phyloP scores from a whole-genome alignment of 2,797 vertebrate species.

The Coregonus suidteri region DNA sequence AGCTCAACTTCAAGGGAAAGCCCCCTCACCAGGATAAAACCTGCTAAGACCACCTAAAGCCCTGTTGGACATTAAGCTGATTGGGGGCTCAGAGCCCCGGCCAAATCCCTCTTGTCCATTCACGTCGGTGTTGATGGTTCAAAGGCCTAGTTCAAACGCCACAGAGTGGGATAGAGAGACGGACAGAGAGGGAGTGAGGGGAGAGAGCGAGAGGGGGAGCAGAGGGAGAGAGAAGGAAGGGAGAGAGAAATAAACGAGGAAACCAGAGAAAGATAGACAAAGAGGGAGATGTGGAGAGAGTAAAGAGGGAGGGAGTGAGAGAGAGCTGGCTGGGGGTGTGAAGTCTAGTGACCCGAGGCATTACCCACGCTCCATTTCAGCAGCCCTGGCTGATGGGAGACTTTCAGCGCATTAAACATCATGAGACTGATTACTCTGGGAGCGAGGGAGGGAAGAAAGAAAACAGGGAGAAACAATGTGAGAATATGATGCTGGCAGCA shows the following conservation, averaged over 20 bases:
- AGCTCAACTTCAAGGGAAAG: slow-evolving; percentile 79
- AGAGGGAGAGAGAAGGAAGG: slow-evolving; percentile 55
- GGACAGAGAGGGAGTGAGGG: slow-evolving; percentile 39
- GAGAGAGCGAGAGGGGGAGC: slow-evolving; percentile 48
- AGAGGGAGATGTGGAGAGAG: slow-evolving; percentile 21
- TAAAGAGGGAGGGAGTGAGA: background rate
- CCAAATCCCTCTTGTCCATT: slow-evolving; percentile 77
- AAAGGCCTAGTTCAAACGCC: slow-evolving; percentile 76
- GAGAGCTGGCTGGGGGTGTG: slow-evolving; percentile 51
- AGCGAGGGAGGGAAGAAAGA: slow-evolving; percentile 12
- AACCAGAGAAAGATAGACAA: slow-evolving; percentile 16
- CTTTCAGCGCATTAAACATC: slow-evolving; percentile 74
- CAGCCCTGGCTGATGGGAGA: slow-evolving; percentile 68
- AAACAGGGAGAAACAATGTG: slow-evolving; percentile 34
- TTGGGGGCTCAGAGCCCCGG: slow-evolving; percentile 68
- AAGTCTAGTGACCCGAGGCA: slow-evolving; percentile 68
- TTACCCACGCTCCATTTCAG: slow-evolving; percentile 75
- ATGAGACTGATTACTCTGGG: slow-evolving; percentile 76
- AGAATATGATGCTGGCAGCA: slow-evolving; percentile 61
- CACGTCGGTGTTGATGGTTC: slow-evolving; percentile 72
- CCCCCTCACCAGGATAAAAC: slow-evolving; percentile 63
- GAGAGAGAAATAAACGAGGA: slow-evolving; percentile 10
- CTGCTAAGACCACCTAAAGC: slow-evolving; percentile 68
- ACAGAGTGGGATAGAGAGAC: slow-evolving; percentile 36
- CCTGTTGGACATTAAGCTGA: slow-evolving; percentile 72